A percentile compares a stretch with the other conserved stretches of the same genome.
These are phyloP conservation scores for Caenorhabditis latens DNA, from an alignment of 1,140 invertebrate genomes.

Conservation along the genomic window DNA sequence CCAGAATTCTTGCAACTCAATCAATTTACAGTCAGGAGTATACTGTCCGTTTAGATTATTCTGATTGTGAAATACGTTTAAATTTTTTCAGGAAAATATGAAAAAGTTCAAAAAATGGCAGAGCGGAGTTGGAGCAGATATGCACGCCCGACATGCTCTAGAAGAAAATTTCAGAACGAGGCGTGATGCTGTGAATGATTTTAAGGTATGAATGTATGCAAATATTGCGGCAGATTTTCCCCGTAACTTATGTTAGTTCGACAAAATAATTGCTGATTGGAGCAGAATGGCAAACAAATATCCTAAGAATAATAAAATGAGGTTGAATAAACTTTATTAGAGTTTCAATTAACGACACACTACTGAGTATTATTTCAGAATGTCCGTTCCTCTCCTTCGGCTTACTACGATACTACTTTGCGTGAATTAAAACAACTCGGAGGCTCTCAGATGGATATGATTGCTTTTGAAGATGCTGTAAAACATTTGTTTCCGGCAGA, in stretches of 20 bases:
- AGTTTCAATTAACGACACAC: too few species aligned
- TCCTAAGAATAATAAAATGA: too few species aligned
- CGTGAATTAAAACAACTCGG: constrained; percentile 40
- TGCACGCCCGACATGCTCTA: background rate
- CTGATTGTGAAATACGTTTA: too few species aligned
- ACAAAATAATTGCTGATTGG: too few species aligned
- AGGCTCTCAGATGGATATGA: background rate
- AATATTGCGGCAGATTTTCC: background rate
- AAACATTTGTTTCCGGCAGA: constrained; percentile 31
- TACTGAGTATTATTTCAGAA: background rate
- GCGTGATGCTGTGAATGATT: constrained; percentile 4
- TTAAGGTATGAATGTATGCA: background rate
- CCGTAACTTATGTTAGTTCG: too few species aligned
- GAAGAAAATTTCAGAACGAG: background rate
- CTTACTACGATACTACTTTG: background rate
- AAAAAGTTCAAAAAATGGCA: background rate
- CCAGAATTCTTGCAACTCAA: constrained; percentile 1
- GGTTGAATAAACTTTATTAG: too few species aligned
- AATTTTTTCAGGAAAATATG: background rate
- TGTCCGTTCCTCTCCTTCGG: background rate
- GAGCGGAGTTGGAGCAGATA: background rate
- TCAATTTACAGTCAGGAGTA: background rate
- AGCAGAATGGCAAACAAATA: too few species aligned
- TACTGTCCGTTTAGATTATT: background rate
- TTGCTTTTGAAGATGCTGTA: background rate